Conservation (phyloP, 2,113 vertebrate species). For the Dipodomys spectabilis region DNA sequence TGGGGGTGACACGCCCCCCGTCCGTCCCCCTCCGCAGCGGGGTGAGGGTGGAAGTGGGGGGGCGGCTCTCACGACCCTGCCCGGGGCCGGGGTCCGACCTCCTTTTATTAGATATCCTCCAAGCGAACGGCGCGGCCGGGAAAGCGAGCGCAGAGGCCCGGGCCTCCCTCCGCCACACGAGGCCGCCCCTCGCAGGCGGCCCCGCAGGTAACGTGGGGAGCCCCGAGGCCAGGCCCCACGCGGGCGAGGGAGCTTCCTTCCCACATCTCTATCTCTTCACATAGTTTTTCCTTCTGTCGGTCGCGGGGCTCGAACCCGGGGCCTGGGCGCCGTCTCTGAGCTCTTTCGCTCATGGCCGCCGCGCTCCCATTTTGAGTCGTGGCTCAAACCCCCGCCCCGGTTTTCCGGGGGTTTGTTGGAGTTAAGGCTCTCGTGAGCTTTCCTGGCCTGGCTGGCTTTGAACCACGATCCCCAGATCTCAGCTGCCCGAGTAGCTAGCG, state of each 20-base stretch:
- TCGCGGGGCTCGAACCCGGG: no score
- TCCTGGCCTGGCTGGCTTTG: no score
- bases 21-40: accelerated
- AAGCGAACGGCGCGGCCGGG: background rate
- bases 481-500: no score
- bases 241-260: no score
- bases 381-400: no score
- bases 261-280: no score
- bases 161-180: background rate
- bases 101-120: constrained; percentile 22
- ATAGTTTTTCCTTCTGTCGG: no score
- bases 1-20: accelerated
- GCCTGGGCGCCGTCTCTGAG: background rate
- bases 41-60: accelerated
- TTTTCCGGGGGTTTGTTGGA: no score
- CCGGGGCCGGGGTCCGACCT: background rate
- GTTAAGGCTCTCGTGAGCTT: no score
- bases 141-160: background rate
- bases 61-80: background rate
- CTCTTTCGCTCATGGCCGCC: no score
- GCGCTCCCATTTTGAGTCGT: no score
- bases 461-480: no score
- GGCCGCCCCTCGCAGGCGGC: constrained; percentile 24
- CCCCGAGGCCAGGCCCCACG: accelerated
- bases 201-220: background rate